Evolutionary conservation across 2,797 vertebrate species (phyloP).

Genomic region (Xenops minutus): DNA sequence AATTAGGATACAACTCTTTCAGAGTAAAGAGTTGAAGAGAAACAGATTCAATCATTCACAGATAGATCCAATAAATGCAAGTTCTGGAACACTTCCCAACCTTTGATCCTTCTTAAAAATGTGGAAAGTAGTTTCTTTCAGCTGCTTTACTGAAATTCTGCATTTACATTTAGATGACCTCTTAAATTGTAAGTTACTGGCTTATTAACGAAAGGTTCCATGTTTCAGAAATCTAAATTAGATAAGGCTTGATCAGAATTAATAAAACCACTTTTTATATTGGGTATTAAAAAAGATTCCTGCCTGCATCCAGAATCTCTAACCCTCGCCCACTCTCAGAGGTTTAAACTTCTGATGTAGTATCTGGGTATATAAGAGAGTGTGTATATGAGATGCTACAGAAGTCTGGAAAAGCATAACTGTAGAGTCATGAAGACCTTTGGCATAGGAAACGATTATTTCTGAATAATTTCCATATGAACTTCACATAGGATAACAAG

Average conservation of each 20-base stretch:
- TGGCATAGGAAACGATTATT: background rate
- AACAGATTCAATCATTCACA: constrained; percentile 25
- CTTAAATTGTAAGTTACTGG: background rate
- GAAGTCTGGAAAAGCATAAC: background rate
- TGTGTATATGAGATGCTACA: background rate
- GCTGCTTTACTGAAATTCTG: background rate
- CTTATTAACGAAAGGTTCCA: constrained; percentile 1
- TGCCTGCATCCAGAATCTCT: background rate
- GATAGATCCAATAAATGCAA: background rate
- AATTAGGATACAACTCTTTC: background rate
- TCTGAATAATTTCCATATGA: constrained; percentile 12
- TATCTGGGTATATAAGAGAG: background rate
- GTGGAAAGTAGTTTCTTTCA: background rate
- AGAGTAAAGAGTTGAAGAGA: background rate
- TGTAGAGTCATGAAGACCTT: background rate
- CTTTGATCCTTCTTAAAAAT: background rate
- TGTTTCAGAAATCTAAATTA: background rate
- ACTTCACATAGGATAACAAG: background rate
- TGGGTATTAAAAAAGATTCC: background rate
- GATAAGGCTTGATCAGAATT: background rate
- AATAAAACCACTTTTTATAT: background rate
- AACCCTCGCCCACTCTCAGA: background rate
- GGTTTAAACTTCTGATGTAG: background rate
- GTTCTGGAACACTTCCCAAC: constrained; percentile 6
- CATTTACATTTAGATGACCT: constrained; percentile 39